These are phyloP conservation scores for Strigops habroptila DNA, from an alignment of 2,113 vertebrate species.

Conservation along the genomic window DNA sequence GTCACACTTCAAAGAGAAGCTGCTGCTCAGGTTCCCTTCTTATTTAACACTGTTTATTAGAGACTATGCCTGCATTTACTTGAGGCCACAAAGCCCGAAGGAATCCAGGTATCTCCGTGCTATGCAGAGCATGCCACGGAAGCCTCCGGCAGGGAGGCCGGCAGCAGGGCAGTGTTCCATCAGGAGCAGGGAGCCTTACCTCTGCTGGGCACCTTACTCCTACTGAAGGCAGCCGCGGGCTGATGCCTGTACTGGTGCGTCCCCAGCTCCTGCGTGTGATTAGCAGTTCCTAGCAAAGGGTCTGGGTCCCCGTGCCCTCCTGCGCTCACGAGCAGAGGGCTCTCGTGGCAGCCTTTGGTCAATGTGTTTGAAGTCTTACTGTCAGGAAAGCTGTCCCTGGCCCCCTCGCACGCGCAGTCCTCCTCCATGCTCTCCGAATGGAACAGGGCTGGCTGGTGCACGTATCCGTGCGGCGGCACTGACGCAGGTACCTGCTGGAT, in stretches of 20 bases:
- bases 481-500: constrained; percentile 63
- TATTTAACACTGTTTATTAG: not conserved
- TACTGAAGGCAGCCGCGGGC: constrained; percentile 58
- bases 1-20: not conserved
- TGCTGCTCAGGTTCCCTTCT: not conserved
- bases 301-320: constrained; percentile 78
- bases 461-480: constrained; percentile 46
- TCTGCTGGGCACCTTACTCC: constrained; percentile 79
- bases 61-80: not conserved
- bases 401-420: constrained; percentile 77
- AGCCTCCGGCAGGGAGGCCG: not conserved
- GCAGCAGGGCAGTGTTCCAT: not conserved
- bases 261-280: constrained; percentile 79
- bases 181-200: constrained; percentile 73
- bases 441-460: constrained; percentile 72
- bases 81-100: not conserved
- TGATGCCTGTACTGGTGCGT: constrained; percentile 81
- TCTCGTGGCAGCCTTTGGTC: constrained; percentile 80
- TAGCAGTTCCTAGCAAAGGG: constrained; percentile 80
- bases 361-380: constrained; percentile 70
- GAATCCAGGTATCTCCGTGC: not conserved
- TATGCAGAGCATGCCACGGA: not conserved
- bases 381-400: constrained; percentile 81
- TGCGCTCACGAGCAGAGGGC: constrained; percentile 68
- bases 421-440: constrained; percentile 99